Evolutionary conservation across 2,113 vertebrate species (phyloP).

Genomic region (Gracilinanus agilis): DNA sequence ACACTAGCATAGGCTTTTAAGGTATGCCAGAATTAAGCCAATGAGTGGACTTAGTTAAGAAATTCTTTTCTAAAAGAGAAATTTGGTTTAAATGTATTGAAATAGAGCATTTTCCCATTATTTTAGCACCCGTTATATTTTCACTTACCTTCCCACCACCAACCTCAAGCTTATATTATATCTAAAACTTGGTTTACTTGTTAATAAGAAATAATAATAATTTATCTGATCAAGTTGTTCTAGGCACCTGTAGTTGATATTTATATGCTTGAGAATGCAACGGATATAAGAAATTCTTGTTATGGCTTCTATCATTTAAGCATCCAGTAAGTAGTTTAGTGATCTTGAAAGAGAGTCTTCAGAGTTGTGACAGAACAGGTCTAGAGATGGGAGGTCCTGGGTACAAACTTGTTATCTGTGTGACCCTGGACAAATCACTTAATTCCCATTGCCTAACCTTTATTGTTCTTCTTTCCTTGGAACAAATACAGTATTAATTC

Average conservation of each 20-base stretch:
- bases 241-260: neutral
- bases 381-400: neutral
- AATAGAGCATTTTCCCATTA: slow-evolving; percentile 12
- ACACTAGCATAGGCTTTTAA: slow-evolving; percentile 17
- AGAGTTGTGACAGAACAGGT: neutral
- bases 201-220: neutral
- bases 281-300: neutral
- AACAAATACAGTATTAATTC: too few species aligned
- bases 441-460: too few species aligned
- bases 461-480: too few species aligned
- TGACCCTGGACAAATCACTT: too few species aligned
- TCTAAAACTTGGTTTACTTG: neutral
- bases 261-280: neutral
- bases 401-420: neutral
- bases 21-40: slow-evolving; percentile 25
- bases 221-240: neutral
- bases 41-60: neutral
- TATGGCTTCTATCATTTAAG: neutral
- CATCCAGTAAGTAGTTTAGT: neutral
- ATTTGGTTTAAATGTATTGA: slow-evolving; percentile 32
- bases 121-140: neutral
- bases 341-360: neutral
- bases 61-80: neutral
- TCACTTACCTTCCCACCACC: neutral
- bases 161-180: neutral